Base-by-base conservation (phyloP, 2,888 invertebrate genomes). In the Agrotis ipsilon region DNA sequence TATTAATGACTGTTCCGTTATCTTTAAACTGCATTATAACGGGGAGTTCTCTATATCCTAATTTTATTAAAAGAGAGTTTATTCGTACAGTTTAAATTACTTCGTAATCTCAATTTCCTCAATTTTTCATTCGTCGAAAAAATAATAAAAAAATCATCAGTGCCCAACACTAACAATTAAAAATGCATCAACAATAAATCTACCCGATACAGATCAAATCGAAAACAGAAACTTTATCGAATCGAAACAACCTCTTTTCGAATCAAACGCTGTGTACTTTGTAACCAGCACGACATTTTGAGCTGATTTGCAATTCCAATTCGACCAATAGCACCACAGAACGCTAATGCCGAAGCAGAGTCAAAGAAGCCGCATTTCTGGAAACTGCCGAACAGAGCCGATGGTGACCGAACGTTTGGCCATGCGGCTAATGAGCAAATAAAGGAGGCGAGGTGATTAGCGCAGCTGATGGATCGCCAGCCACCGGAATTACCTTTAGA, bases 341-440 rank as follows among this genome's bases (percentile, higher is more conserved):
- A 18, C 59, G 58, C 64, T 79, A 81, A 79, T 71, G 32, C 24
- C 67, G 54, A 62, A 62, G 18, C 65, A 81, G 78, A 62, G 58
- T 68, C 70, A 72, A 79, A 79, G 62, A 68, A 79, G 68, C 68
- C 55, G 32, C 72, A 69, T 32, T 61, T 43, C 64, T 71, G 77
- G 73, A 73, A 80, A 76, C 62, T 61, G 64, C 32, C 72, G 78
- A 71, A 75, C 65, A 73, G 9, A 45, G 64, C 71, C 75, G 82
- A 78, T 58, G 57, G 49, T 9, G 57, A 18, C 72, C 84, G 76
- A 70, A 58, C 24, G 58, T 61, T 67, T 69, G 55, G 49, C 19
- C 55, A 67, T 55, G 61, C 62, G 39, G 66, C 81, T 84, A 84
- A 84, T 84, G 84, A 84, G 81, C 83, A 83, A 85, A 84, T 83